Base-by-base conservation (phyloP, 2,888 invertebrate species). In the Ectemnius lituratus region DNA sequence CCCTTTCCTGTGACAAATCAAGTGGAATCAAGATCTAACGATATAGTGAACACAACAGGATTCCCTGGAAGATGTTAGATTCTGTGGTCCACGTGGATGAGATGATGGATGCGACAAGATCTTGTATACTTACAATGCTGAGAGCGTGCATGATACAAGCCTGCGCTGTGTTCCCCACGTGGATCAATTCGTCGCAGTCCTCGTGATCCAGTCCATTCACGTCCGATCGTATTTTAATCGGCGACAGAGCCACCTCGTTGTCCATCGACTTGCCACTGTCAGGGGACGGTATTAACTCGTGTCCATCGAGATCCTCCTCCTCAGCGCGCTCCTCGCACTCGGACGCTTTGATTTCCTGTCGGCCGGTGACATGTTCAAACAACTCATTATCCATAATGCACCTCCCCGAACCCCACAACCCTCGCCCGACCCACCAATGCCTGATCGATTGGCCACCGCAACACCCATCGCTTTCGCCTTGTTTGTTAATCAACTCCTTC, bases 101-200 rank as follows among this genome's bases (percentile, higher is more conserved):
- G 14, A 59, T 59, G 20, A n/a, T n/a, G 8, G 23, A n/a, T 2
- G 13, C 28, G 56, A 27, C 13, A 37, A 11, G 37, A 11, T 37
- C 8, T 37, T 8, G 8, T 6, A 37, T 16, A 88, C 92, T 92
- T 78, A 93, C 93, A 85, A 93, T 92, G 85, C 92, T 92, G 79
- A 93, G 88, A 27, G 93, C 92, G 85, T 92, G 93, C 90, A 93
- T 91, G 83, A 92, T 93, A 86, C 93, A 92, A 58, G 92, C 91
- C 82, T 92, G 92, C 65, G 92, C 90, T 60, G 90, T 86, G 71
- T 91, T 87, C 80, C 92, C 92, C 61, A 92, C 91, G 85, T 92
- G 92, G 90, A 92, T 92, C 77, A 92, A 85, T 78, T 92, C 92
- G 76, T 92, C 92, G 72, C 92, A 89, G 81, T 93, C 92, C 81